phyloP scores from a whole-genome alignment of 1,140 invertebrate genomes.

The Diorhabda elongata region DNA sequence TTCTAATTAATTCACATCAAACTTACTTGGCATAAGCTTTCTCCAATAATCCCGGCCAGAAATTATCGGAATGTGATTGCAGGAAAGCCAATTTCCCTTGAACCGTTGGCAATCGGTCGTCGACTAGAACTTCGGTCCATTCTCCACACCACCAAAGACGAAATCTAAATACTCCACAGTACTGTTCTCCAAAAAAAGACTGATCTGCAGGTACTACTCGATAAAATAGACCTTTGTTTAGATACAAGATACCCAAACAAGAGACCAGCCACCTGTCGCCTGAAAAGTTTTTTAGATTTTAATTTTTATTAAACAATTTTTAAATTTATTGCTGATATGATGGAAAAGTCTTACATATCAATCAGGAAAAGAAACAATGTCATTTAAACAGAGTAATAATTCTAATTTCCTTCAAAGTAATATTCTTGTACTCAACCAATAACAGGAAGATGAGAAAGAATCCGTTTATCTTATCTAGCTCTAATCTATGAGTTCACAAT shows the following conservation, averaged over 20 bases:
- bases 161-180: slow-evolving; percentile 87
- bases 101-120: slow-evolving; percentile 92
- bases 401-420: too few relatives aligned
- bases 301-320: background rate
- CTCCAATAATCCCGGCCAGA: slow-evolving; percentile 93
- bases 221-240: slow-evolving; percentile 87
- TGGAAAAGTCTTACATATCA: background rate
- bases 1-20: background rate
- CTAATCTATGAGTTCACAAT: too few relatives aligned
- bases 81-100: slow-evolving; percentile 89
- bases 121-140: slow-evolving; percentile 93
- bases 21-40: slow-evolving; percentile 98
- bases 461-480: too few relatives aligned
- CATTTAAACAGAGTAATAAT: too few relatives aligned
- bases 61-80: slow-evolving; percentile 83
- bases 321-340: background rate
- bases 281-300: slow-evolving; percentile 48
- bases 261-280: slow-evolving; percentile 89
- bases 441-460: too few relatives aligned
- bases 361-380: background rate
- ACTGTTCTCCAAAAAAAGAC: slow-evolving; percentile 64
- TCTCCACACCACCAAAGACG: slow-evolving; percentile 93
- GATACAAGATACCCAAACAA: slow-evolving; percentile 78
- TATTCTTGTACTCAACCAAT: too few relatives aligned
- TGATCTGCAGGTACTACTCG: slow-evolving; percentile 94